Conservation (phyloP, 2,797 vertebrate species). For the Etheostoma perlongum region DNA sequence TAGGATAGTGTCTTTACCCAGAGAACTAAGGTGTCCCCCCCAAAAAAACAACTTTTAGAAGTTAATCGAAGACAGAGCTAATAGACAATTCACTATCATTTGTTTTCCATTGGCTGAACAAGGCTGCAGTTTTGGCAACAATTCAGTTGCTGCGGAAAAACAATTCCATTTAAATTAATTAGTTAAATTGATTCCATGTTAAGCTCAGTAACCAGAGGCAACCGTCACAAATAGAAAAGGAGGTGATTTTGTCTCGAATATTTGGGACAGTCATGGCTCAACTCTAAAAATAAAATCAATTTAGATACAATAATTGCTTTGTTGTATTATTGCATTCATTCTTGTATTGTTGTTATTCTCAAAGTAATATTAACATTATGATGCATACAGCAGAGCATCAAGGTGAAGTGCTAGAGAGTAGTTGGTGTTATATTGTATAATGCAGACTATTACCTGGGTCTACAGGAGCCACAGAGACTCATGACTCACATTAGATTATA, state of each 20-base stretch:
- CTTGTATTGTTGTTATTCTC: background rate
- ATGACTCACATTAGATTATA: conserved; percentile 71
- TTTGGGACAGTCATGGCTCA: conserved; percentile 49
- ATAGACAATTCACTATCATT: conserved; percentile 7
- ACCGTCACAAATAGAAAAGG: conserved; percentile 40
- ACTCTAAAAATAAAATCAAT: background rate
- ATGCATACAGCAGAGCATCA: background rate
- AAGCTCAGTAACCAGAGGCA: conserved; percentile 49
- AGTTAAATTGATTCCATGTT: conserved; percentile 57
- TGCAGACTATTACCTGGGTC: conserved; percentile 59
- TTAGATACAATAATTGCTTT: background rate
- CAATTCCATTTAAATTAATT: conserved; percentile 58
- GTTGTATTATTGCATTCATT: background rate
- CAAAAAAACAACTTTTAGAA: background rate
- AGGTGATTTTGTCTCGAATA: conserved; percentile 39
- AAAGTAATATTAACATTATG: background rate
- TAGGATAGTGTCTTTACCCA: background rate
- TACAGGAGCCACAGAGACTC: conserved; percentile 59
- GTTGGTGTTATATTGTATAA: conserved; percentile 40
- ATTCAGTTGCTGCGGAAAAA: conserved; percentile 28
- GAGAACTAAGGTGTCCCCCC: background rate
- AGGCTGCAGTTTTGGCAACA: conserved; percentile 13
- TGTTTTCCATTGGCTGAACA: conserved; percentile 50
- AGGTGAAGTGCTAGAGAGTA: conserved; percentile 19
- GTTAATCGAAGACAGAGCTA: conserved; percentile 19